Conservation (phyloP, 2,888 invertebrate species). For the Cephalotes varians region DNA sequence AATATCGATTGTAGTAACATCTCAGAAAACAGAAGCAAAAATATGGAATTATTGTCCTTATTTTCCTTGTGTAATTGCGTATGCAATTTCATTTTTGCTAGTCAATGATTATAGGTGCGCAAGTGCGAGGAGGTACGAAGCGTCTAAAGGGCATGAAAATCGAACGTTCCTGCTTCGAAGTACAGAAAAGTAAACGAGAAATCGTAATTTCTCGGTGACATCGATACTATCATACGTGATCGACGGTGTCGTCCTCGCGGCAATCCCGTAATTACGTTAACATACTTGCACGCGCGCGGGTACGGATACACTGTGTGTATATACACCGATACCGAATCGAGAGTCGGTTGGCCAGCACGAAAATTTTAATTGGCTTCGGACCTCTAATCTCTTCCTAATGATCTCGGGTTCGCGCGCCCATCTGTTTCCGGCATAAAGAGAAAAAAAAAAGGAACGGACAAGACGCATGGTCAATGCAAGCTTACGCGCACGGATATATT, state of each 20-base stretch:
- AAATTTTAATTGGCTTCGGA: slow-evolving; percentile 70
- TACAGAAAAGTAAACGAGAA: slow-evolving; percentile 27
- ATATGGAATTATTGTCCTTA: neutral
- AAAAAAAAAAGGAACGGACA: slow-evolving; percentile 36
- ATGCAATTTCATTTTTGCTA: slow-evolving; percentile 13
- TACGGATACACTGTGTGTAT: neutral
- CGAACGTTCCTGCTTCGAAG: slow-evolving; percentile 28
- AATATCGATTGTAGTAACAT: neutral
- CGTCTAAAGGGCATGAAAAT: slow-evolving; percentile 29
- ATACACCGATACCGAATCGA: slow-evolving; percentile 22
- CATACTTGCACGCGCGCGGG: slow-evolving; percentile 38
- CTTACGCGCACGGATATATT: slow-evolving; percentile 27
- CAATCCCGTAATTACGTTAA: slow-evolving; percentile 63
- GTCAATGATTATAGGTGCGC: no score
- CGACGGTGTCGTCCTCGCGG: slow-evolving; percentile 65
- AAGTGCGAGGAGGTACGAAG: neutral
- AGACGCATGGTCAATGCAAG: slow-evolving; percentile 36
- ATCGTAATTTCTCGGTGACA: slow-evolving; percentile 62
- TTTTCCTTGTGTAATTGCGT: neutral
- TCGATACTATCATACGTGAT: slow-evolving; percentile 66
- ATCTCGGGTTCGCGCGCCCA: slow-evolving; percentile 62
- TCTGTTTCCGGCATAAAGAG: slow-evolving; percentile 68
- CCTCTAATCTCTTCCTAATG: slow-evolving; percentile 69
- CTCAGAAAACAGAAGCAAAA: neutral
- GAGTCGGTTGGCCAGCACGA: slow-evolving; percentile 61